These are phyloP conservation scores for Symphodus melops DNA, from an alignment of 2,113 vertebrate species.

Conservation along the genomic window DNA sequence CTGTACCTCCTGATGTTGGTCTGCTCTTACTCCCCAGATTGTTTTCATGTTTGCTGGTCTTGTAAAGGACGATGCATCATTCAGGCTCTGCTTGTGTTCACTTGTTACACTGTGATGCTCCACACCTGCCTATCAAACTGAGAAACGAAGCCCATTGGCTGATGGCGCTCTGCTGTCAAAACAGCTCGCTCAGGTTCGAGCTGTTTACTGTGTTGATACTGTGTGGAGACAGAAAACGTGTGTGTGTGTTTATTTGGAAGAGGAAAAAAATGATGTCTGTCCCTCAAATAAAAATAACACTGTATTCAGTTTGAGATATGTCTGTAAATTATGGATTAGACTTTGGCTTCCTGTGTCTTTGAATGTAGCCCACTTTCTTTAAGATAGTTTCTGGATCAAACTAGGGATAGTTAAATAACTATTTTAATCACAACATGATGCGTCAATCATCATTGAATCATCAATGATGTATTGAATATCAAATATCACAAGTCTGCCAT, in stretches of 20 bases:
- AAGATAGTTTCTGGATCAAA: neutral
- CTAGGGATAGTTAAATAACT: no score
- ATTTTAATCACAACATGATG: no score
- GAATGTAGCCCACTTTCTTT: neutral
- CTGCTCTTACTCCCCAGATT: constrained; percentile 12
- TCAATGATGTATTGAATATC: no score
- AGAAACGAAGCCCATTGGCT: constrained; percentile 36
- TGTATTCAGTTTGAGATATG: constrained; percentile 4
- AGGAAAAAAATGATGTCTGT: constrained; percentile 16
- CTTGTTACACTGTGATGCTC: constrained; percentile 6
- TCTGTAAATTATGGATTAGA: constrained; percentile 7
- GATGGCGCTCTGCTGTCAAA: constrained; percentile 55
- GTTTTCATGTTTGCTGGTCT: constrained; percentile 1
- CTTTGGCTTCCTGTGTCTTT: neutral
- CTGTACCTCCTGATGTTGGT: constrained; percentile 5
- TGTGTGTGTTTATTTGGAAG: constrained; percentile 16
- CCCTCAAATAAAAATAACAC: constrained; percentile 1
- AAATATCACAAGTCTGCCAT: no score
- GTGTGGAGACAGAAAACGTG: constrained; percentile 26
- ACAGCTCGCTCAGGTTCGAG: constrained; percentile 41
- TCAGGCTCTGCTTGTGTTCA: constrained; percentile 18
- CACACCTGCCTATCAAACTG: constrained; percentile 52
- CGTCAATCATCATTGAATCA: no score
- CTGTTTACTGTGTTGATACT: neutral
- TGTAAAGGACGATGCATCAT: neutral